These are phyloP conservation scores for Acipenser transmontanus DNA, from an alignment of 2,797 vertebrate species.

Conservation along the genomic window DNA sequence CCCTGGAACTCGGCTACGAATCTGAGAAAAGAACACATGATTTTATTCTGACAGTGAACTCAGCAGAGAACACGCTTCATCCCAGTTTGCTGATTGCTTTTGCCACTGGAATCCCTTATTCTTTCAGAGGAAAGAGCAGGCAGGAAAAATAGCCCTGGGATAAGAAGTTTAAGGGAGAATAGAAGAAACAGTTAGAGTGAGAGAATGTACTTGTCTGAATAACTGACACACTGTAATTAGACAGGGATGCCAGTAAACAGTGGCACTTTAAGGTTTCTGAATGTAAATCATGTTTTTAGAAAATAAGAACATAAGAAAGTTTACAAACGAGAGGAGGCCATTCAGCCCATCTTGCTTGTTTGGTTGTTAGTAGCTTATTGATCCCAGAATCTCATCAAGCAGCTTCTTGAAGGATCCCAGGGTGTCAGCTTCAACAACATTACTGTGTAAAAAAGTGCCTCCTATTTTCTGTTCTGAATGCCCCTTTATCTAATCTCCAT, in stretches of 20 bases:
- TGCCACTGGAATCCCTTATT: constrained; percentile 63
- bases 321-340: too few species aligned
- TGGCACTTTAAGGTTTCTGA: too few species aligned
- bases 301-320: too few species aligned
- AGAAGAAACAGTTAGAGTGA: constrained; percentile 52
- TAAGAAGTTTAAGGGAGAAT: constrained; percentile 42
- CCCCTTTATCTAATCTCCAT: too few species aligned
- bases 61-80: constrained; percentile 45
- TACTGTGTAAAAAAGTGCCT: too few species aligned
- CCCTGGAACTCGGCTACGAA: constrained; percentile 29
- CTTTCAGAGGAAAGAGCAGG: constrained; percentile 50
- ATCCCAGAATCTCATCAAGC: too few species aligned
- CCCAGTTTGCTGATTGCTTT: constrained; percentile 50
- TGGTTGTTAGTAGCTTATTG: too few species aligned
- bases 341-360: too few species aligned
- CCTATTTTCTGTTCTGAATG: too few species aligned
- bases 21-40: constrained; percentile 39
- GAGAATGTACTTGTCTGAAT: constrained; percentile 30
- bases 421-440: too few species aligned
- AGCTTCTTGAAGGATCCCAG: too few species aligned
- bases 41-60: constrained; percentile 53
- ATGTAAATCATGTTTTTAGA: too few species aligned
- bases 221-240: constrained; percentile 38
- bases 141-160: constrained; percentile 54
- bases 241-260: constrained; percentile 27